Evolutionary conservation across 2,888 invertebrate species (phyloP), one percentile per base, ranked within the genome.

Genomic region (Apodemia mormo): DNA sequence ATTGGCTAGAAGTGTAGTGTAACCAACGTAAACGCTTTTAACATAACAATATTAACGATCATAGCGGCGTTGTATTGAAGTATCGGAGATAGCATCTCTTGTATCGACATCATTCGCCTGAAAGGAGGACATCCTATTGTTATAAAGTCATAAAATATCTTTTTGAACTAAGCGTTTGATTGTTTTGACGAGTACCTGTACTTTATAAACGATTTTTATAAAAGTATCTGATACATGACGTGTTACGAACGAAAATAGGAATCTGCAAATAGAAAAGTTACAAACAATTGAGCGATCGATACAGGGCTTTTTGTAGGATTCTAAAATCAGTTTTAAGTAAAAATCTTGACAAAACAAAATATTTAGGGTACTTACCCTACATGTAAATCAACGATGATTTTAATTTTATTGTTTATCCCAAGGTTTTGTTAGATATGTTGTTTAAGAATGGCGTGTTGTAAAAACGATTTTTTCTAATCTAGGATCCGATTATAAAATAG

Each of bases 121-220:
- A 61, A 61, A 61, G 61, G 61, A 61, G 61, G 61, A 61, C 61
- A 61, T 37, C n/a, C 61, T 37, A 61, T 61, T 61, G 37, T 61
- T 37, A 61, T 37, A 61, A 33, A 33, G 30, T 61, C 61, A 61
- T 61, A 61, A 61, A 61, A 37, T 37, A 61, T 61, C 14, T 61
- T 61, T 61, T 61, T 61, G 33, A 61, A 61, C 61, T 61, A 61
- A 61, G 7, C 30, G 37, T 61, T 61, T 37, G 37, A 61, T 14
- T 61, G 61, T n/a, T 33, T 37, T 3, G 58, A 29, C 61, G 30
- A 30, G 61, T 61, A 61, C 37, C 61, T 61, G 61, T 14, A 4
- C 14, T 61, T 61, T 61, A 61, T 61, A 14, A 33, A n/a, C 33
- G 14, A 33, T 61, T 61, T 58, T 29, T 61, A 37, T 37, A 14